These are phyloP conservation scores for Cossypha dichroa DNA, from an alignment of 2,797 vertebrate species.

Conservation along the genomic window DNA sequence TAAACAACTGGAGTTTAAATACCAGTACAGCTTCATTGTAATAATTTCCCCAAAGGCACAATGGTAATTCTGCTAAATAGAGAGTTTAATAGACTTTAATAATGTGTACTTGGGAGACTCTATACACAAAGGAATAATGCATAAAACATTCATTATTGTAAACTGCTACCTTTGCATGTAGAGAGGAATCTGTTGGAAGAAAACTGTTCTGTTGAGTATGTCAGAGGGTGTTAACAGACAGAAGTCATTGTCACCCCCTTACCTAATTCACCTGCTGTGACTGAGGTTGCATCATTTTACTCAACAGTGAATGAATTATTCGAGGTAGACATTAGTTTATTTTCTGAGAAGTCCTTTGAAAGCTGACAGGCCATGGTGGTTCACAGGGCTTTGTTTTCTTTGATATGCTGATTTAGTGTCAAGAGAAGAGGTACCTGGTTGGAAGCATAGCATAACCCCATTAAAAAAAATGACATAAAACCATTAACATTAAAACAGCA, in stretches of 20 bases:
- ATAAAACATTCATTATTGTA: constrained; percentile 78
- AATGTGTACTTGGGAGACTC: constrained; percentile 76
- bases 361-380: accelerated
- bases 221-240: not conserved
- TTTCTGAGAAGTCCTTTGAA: not conserved
- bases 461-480: not conserved
- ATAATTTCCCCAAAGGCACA: constrained; percentile 76
- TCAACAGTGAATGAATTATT: not conserved
- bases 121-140: constrained; percentile 76
- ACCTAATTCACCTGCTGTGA: constrained; percentile 10
- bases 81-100: constrained; percentile 80
- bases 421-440: not conserved
- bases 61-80: constrained; percentile 80
- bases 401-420: not conserved
- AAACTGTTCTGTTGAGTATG: not conserved
- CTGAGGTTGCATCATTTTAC: not conserved
- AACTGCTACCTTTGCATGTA: constrained; percentile 77
- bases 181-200: constrained; percentile 61
- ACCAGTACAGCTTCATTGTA: constrained; percentile 67
- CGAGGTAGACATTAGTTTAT: not conserved
- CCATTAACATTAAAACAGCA: not conserved
- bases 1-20: constrained; percentile 79
- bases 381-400: not conserved
- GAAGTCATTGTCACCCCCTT: constrained; percentile 19
- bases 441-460: not conserved